Evolutionary conservation across 1,140 invertebrate species (phyloP), one percentile per base, ranked within the genome.

Genomic region (Bacillus rossius): DNA sequence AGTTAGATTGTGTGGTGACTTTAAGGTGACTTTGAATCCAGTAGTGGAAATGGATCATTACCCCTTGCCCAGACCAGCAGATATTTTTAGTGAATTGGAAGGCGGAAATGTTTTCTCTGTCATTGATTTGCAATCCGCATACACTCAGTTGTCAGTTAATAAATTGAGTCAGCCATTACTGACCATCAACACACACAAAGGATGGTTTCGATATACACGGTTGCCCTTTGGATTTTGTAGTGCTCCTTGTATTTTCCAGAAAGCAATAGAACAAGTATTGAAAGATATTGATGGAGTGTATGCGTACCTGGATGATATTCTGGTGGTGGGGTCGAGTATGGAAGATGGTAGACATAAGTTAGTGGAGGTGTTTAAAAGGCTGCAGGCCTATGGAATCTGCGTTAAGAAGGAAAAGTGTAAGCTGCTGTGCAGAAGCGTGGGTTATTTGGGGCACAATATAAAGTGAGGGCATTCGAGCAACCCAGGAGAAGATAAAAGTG

Each of bases 161-260:
- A 19, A 45, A 13, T 19, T 7, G 13, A 20, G 17, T n/a, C 43
- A 45, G n/a, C 17, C 17, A 3, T 19, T 45, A n/a, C 13, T 45
- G n/a, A n/a, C n/a, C n/a, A n/a, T n/a, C n/a, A n/a, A 45, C 43
- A 45, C 43, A 45, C 43, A 45, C 23, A 45, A 3, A 45, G 43
- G 13, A n/a, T 45, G 5, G 23, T 45, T 20, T 13, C 17, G 13
- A 5, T 45, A 7, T 25, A 45, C 13, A 8, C 5, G 43, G n/a
- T 13, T 45, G 43, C 43, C 43, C 43, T 45, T 20, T 45, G 43
- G 43, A 13, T 8, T 45, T 19, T 19, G 17, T 45, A 5, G 43
- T 45, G 43, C 13, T 5, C 43, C 13, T 5, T 7, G 17, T 20
- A 45, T 45, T 5, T 45, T 45, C n/a, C 43, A 45, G 43, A 20